Conservation (phyloP, 2,888 invertebrate genomes). For the Notocelia uddmanniana region DNA sequence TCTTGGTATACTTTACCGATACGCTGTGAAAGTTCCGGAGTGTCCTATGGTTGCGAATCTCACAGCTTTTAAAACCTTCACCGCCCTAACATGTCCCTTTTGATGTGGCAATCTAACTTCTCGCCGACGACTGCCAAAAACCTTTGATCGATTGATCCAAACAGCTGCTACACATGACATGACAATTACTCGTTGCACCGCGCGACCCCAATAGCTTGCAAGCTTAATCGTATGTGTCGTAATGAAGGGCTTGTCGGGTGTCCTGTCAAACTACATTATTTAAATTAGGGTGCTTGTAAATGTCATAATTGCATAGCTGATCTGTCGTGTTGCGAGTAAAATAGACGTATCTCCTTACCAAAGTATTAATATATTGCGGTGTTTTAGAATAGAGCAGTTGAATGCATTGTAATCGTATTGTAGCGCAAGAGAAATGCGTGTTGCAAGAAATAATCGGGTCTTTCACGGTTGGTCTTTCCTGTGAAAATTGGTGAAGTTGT, state of each 20-base stretch:
- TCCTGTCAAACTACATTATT: slow-evolving; percentile 18
- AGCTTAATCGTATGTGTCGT: slow-evolving; percentile 1
- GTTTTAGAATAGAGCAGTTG: not conserved
- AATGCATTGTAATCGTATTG: not conserved
- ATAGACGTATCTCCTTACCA: not conserved
- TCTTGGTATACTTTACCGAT: too few relatives aligned
- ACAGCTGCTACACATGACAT: not conserved
- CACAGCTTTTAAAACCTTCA: not conserved
- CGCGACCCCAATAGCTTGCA: not conserved
- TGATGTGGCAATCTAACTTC: not conserved
- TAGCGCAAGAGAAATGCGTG: not conserved
- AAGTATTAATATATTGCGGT: not conserved
- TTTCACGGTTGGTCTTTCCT: too few relatives aligned
- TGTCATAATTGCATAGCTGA: slow-evolving; percentile 9
- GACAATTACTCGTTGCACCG: not conserved
- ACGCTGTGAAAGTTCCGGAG: too few relatives aligned
- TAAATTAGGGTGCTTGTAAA: slow-evolving; percentile 17
- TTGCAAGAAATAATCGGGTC: too few relatives aligned
- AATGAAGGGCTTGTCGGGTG: slow-evolving; percentile 12
- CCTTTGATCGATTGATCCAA: slow-evolving; percentile 10
- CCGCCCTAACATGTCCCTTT: not conserved
- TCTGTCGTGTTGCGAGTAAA: not conserved
- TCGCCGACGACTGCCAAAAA: slow-evolving; percentile 2
- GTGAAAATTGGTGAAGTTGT: too few relatives aligned
- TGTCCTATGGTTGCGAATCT: too few relatives aligned